phyloP scores from a whole-genome alignment of 2,888 invertebrate species.

The Phrixothrix hirtus region DNA sequence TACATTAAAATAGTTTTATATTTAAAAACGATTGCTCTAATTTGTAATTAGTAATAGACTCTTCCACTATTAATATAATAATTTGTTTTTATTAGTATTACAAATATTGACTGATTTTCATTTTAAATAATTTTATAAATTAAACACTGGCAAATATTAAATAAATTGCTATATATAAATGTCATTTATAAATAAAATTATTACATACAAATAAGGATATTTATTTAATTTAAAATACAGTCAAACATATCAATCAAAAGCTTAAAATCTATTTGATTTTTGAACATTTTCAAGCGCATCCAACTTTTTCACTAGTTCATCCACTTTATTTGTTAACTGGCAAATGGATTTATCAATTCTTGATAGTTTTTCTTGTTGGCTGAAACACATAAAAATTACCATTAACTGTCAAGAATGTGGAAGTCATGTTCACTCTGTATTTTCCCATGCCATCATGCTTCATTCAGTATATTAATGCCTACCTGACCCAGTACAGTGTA shows the following conservation, averaged over 20 bases:
- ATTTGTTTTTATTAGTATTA: constrained; percentile 26
- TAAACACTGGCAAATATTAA: constrained; percentile 12
- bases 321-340: constrained; percentile 39
- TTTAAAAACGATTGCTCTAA: neutral
- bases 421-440: too few relatives aligned
- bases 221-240: neutral
- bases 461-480: too few relatives aligned
- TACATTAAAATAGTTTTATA: neutral
- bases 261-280: constrained; percentile 5
- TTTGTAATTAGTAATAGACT: neutral
- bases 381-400: constrained; percentile 24
- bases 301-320: constrained; percentile 41
- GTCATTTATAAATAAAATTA: constrained; percentile 20
- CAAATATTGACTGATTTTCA: constrained; percentile 30
- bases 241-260: neutral
- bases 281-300: constrained; percentile 37
- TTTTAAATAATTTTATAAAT: constrained; percentile 36
- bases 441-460: too few relatives aligned
- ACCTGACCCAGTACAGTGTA: too few relatives aligned
- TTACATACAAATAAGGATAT: constrained; percentile 5
- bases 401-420: neutral
- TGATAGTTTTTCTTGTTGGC: constrained; percentile 47
- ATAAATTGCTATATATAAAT: constrained; percentile 25
- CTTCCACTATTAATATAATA: constrained; percentile 9
- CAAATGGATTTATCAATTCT: constrained; percentile 43